Conservation (phyloP, 30 jellyfish, hydroid and myxozoan genomes). For the Pseudorhiza aurosa region DNA sequence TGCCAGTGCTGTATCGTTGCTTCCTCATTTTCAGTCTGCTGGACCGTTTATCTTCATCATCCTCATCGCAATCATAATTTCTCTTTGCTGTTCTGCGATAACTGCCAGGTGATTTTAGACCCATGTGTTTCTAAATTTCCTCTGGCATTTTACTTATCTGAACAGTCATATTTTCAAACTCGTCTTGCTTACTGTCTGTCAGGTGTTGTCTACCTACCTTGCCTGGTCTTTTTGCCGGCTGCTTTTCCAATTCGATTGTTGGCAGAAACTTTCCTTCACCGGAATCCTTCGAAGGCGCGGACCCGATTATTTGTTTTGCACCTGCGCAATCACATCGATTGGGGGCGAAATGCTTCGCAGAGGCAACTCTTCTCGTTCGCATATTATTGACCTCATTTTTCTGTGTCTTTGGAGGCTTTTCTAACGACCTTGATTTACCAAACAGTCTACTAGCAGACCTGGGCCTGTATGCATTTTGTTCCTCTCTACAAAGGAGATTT, state of each 20-base stretch:
- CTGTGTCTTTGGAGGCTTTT: neutral
- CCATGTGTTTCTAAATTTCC: no score
- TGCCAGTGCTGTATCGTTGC: slow-evolving; percentile 18
- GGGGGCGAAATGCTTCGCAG: neutral
- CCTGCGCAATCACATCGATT: neutral
- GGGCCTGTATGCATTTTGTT: neutral
- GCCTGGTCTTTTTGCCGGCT: neutral
- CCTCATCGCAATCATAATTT: neutral
- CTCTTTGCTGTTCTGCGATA: neutral
- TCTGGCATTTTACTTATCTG: neutral
- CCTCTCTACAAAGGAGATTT: neutral
- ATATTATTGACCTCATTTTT: neutral
- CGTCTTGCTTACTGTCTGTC: neutral
- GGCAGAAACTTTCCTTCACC: neutral
- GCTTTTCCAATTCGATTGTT: neutral
- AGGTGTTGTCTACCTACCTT: neutral
- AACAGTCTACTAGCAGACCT: neutral
- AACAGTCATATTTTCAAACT: neutral
- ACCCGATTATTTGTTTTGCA: neutral
- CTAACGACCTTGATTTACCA: neutral
- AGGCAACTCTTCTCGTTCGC: neutral
- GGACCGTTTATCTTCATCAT: neutral
- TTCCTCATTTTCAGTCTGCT: neutral
- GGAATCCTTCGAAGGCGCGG: neutral
- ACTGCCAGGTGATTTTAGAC: no score